These are phyloP conservation scores for Drosophila multiciliata DNA, from an alignment of 2,888 invertebrate species.

Conservation along the genomic window DNA sequence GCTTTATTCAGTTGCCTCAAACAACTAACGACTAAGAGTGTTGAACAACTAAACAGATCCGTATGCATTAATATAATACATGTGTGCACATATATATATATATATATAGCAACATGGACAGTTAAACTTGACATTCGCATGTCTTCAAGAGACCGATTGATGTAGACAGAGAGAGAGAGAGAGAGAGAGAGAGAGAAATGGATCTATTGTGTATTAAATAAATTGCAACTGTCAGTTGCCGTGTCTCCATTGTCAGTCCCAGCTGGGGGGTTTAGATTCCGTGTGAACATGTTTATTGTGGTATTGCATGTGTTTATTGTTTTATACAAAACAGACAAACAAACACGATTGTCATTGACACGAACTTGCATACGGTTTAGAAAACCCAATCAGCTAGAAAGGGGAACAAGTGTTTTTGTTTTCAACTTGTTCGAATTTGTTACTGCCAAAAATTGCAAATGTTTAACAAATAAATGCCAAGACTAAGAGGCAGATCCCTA, in stretches of 20 bases:
- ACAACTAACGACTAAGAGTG: neutral
- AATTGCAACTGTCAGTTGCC: constrained; percentile 38
- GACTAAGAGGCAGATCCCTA: neutral
- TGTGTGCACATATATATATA: neutral
- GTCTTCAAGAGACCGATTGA: constrained; percentile 4
- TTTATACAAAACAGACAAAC: neutral
- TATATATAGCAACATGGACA: neutral
- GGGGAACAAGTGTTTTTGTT: neutral
- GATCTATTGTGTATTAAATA: constrained; percentile 23
- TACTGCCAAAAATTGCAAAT: neutral
- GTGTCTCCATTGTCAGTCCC: constrained; percentile 17
- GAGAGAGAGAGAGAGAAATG: constrained; percentile 11
- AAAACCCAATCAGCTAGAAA: constrained; percentile 5
- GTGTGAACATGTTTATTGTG: constrained; percentile 18
- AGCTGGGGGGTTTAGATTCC: constrained; percentile 19
- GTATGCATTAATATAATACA: constrained; percentile 6
- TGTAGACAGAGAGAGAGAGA: neutral
- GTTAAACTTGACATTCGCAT: constrained; percentile 54
- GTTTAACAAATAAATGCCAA: neutral
- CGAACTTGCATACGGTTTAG: constrained; percentile 15
- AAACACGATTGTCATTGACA: constrained; percentile 18
- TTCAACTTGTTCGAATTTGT: neutral
- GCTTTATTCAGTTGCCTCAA: neutral
- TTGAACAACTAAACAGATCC: constrained; percentile 20
- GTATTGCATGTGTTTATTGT: neutral